Conservation (phyloP, 2,888 invertebrate species). For the Ephialtes manifestator region DNA sequence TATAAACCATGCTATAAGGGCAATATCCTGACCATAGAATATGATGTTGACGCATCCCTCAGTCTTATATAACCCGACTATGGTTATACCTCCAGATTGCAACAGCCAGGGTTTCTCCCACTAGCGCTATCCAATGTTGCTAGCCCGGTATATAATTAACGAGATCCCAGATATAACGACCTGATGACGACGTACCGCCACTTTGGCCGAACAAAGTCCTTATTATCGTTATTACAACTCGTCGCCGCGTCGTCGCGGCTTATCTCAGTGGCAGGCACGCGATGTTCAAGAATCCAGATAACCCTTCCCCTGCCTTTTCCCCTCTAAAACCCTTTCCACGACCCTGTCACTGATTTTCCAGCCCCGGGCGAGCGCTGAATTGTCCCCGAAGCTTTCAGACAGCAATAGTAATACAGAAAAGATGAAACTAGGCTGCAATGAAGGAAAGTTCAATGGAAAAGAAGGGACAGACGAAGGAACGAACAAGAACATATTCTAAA, state of each 20-base stretch:
- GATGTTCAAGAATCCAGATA: slow-evolving; percentile 76
- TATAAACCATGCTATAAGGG: not conserved
- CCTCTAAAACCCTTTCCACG: slow-evolving; percentile 10
- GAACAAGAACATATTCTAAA: not conserved
- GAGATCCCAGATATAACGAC: slow-evolving; percentile 70
- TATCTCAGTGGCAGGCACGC: slow-evolving; percentile 73
- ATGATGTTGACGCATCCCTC: not conserved
- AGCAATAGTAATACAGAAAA: slow-evolving; percentile 22
- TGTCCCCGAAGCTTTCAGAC: slow-evolving; percentile 28
- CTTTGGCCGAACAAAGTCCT: slow-evolving; percentile 73
- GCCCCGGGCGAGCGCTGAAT: slow-evolving; percentile 13
- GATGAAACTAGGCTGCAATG: not conserved
- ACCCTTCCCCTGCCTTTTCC: slow-evolving; percentile 66
- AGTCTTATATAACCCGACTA: slow-evolving; percentile 2
- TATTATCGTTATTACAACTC: slow-evolving; percentile 72
- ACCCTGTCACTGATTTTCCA: not conserved
- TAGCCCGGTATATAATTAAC: slow-evolving; percentile 70
- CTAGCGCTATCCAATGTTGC: slow-evolving; percentile 45
- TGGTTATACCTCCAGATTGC: slow-evolving; percentile 14
- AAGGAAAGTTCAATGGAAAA: too few species aligned
- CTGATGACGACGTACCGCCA: slow-evolving; percentile 68
- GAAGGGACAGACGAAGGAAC: too few species aligned
- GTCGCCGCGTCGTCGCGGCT: slow-evolving; percentile 69
- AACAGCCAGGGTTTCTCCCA: slow-evolving; percentile 39
- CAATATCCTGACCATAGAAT: not conserved